Percentiles rank a stretch among this genome's conserved stretches.
Conservation (phyloP, 2,113 vertebrate species). For the Hyperoodon ampullatus region DNA sequence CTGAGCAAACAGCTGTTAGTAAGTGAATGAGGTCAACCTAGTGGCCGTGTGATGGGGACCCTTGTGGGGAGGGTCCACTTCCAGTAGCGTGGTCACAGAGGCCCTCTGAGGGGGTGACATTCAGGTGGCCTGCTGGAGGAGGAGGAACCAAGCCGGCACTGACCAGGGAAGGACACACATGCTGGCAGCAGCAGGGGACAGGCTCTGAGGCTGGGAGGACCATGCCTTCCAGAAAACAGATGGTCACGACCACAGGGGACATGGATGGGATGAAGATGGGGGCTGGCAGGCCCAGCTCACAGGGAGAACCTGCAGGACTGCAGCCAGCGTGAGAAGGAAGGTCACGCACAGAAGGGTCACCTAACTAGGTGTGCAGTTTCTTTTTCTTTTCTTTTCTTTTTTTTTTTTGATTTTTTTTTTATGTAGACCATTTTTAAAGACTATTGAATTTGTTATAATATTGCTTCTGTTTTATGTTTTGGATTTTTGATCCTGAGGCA, state of each 20-base stretch:
- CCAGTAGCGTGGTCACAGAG: background rate
- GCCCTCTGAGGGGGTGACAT: background rate
- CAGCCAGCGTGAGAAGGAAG: background rate
- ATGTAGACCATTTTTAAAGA: no score
- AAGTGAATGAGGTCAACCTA: no score
- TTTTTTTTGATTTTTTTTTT: no score
- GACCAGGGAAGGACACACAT: fast-evolving
- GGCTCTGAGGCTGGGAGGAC: background rate
- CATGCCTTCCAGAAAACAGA: background rate
- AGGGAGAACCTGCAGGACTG: background rate
- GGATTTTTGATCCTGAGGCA: no score
- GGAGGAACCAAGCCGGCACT: background rate
- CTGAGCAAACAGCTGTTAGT: background rate
- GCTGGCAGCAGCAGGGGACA: fast-evolving
- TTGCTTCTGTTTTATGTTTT: no score
- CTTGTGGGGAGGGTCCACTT: fast-evolving
- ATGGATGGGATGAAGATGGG: no score
- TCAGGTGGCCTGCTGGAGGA: background rate
- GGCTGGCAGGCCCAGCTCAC: background rate
- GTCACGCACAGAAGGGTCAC: background rate
- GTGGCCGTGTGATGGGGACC: background rate
- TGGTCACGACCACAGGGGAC: background rate
- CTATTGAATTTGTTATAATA: no score
- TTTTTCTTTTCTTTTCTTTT: no score
- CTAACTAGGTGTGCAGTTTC: no score